phyloP scores from a whole-genome alignment of 1,140 invertebrate genomes.

The Heterodera carotae region DNA sequence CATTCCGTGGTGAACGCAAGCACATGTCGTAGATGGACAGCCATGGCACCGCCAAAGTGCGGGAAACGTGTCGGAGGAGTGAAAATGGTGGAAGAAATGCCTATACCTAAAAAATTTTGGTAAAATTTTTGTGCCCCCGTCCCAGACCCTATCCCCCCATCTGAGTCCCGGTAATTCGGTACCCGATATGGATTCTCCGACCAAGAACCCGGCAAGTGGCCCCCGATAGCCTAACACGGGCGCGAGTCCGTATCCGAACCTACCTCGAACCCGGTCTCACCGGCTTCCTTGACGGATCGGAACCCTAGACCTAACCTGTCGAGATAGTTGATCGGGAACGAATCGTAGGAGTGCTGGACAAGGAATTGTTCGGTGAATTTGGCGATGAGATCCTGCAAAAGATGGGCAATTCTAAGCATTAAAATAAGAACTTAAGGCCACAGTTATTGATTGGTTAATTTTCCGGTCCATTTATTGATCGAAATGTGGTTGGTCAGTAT shows the following conservation, averaged over 20 bases:
- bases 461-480: no score
- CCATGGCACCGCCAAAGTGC: constrained; percentile 72
- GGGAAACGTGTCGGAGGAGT: constrained; percentile 10
- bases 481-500: no score
- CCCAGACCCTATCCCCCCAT: neutral
- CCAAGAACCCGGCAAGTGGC: no score
- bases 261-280: no score
- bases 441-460: no score
- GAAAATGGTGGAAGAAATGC: neutral
- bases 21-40: constrained; percentile 86
- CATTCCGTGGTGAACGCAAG: constrained; percentile 87
- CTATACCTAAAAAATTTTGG: neutral
- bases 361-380: neutral
- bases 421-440: no score
- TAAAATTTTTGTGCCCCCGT: neutral
- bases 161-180: no score
- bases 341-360: neutral
- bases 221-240: no score
- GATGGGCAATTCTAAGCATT: neutral
- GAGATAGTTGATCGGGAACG: neutral
- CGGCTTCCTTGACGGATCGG: no score
- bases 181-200: no score
- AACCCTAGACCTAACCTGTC: no score
- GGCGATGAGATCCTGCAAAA: constrained; percentile 2
- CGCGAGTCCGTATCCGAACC: no score